Percentiles rank a stretch among this genome's conserved stretches.
Evolutionary conservation across 2,888 invertebrate species (phyloP).

Genomic region (Glyphotaelius pellucidus): DNA sequence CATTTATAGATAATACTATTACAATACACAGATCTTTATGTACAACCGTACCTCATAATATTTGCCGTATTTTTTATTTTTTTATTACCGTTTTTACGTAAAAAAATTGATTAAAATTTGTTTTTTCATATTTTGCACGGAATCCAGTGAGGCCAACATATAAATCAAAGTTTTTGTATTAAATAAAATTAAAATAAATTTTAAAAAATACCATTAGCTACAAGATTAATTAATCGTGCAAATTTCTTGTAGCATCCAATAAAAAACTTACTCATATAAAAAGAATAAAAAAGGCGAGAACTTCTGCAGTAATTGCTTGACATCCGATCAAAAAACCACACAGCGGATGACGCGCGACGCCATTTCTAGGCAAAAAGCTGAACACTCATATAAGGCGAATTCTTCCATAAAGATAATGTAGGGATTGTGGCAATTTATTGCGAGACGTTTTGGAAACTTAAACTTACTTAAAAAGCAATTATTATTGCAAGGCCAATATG

Average conservation of each 20-base stretch:
- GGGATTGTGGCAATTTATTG: not conserved
- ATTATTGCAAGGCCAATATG: not conserved
- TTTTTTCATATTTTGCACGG: too few species aligned
- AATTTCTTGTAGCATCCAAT: not conserved
- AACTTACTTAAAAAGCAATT: not conserved
- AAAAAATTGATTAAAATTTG: too few species aligned
- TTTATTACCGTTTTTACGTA: too few species aligned
- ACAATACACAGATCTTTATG: too few species aligned
- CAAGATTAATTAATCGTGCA: not conserved
- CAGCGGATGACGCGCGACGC: not conserved
- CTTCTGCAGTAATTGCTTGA: not conserved
- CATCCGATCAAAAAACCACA: not conserved
- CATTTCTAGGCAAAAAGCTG: slow-evolving; percentile 3
- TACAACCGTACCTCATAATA: too few species aligned
- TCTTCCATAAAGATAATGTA: not conserved
- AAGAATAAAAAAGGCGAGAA: not conserved
- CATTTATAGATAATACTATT: too few species aligned
- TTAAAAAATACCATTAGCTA: too few species aligned
- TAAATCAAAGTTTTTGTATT: too few species aligned
- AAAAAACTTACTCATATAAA: not conserved
- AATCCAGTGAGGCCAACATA: too few species aligned
- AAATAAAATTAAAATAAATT: too few species aligned
- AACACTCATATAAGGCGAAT: not conserved
- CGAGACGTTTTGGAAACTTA: not conserved
- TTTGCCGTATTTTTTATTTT: too few species aligned